phyloP scores from a whole-genome alignment of 2,797 vertebrate species.

The Saguinus oedipus region DNA sequence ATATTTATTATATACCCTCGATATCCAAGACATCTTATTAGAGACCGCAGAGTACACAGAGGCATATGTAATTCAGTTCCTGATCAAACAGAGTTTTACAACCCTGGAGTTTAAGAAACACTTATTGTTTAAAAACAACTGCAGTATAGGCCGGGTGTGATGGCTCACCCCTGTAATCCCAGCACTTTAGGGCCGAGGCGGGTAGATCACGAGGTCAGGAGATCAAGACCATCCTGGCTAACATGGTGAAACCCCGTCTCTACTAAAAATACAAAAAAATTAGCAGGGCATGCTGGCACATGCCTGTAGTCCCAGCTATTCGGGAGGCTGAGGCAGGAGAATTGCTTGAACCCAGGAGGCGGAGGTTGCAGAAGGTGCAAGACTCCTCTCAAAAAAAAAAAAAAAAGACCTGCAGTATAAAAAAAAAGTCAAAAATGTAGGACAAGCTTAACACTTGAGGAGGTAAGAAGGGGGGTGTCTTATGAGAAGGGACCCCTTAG shows the following conservation, averaged over 20 bases:
- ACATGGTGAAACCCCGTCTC: no score
- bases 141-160: not conserved
- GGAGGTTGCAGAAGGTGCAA: no score
- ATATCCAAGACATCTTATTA: constrained; percentile 45
- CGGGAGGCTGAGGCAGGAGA: no score
- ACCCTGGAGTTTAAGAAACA: not conserved
- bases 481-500: not conserved
- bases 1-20: constrained; percentile 52
- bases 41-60: not conserved
- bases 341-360: no score
- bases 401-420: not conserved
- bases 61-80: not conserved
- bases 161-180: no score
- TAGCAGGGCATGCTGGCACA: no score
- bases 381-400: no score
- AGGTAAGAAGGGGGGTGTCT: not conserved
- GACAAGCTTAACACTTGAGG: not conserved
- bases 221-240: no score
- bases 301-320: no score
- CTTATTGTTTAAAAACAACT: constrained; percentile 44
- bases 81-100: constrained; percentile 42
- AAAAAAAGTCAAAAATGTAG: not conserved
- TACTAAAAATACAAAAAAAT: no score
- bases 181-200: no score
- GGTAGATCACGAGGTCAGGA: no score